Percentiles rank a stretch among this genome's conserved stretches.
Evolutionary conservation across 2,797 vertebrate species (phyloP).

Genomic region (Tauraco hartlaubi): DNA sequence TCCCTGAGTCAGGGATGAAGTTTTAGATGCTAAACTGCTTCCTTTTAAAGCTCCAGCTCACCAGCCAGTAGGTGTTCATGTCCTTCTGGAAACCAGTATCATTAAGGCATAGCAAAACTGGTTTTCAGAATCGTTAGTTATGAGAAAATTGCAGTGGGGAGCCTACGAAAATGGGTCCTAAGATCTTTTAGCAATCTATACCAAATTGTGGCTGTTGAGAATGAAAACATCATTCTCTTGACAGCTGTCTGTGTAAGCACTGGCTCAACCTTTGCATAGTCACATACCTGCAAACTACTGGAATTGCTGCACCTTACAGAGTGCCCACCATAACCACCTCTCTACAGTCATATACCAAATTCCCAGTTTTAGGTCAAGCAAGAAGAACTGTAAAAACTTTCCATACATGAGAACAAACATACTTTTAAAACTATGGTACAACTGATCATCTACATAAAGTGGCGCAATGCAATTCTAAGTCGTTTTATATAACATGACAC

Average conservation of each 20-base stretch:
- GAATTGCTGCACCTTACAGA: neutral
- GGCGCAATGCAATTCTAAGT: neutral
- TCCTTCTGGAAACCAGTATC: neutral
- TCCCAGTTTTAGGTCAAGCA: neutral
- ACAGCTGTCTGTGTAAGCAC: neutral
- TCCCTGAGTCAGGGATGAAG: neutral
- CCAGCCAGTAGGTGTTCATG: neutral
- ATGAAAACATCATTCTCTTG: neutral
- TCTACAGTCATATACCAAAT: neutral
- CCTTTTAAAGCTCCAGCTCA: neutral
- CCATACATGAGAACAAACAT: neutral
- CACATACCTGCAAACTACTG: neutral
- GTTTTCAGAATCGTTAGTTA: neutral
- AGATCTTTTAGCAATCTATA: neutral
- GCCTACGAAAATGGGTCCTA: neutral
- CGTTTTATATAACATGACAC: neutral
- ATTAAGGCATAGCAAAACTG: neutral
- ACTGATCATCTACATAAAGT: neutral
- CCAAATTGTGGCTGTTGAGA: neutral
- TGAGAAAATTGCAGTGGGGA: neutral
- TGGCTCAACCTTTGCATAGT: neutral
- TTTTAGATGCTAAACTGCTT: neutral
- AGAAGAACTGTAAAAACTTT: neutral
- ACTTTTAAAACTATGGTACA: neutral
- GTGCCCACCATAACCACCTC: neutral